Conservation (phyloP, 64 coral and sea anemone genomes). For the Pachyseris speciosa region DNA sequence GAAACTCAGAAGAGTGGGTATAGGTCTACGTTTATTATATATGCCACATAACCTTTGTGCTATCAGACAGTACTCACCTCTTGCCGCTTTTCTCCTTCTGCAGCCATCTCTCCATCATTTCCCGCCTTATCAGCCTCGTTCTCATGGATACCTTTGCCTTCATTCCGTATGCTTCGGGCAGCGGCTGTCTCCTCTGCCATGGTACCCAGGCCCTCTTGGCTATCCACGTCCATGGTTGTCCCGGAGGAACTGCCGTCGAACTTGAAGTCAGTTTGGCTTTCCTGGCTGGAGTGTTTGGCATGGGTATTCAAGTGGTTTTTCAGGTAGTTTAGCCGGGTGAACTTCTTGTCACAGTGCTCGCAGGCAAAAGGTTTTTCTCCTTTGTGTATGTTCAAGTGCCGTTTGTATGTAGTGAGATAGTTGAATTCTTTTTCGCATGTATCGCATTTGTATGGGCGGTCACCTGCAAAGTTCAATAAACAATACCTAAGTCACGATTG, state of each 20-base stretch:
- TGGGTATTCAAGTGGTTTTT: constrained; percentile 96
- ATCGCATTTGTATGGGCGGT: constrained; percentile 96
- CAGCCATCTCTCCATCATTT: neutral
- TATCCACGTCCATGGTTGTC: neutral
- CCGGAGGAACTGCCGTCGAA: constrained; percentile 10
- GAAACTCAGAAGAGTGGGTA: no score
- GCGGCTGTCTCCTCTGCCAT: constrained; percentile 18
- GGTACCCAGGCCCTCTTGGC: constrained; percentile 41
- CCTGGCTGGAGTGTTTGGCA: constrained; percentile 76
- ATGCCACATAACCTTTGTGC: no score
- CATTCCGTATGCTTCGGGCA: constrained; percentile 2
- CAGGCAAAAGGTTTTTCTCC: constrained; percentile 94
- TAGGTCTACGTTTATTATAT: no score
- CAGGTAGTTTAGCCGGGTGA: constrained; percentile 94
- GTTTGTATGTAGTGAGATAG: constrained; percentile 98
- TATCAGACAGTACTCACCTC: neutral
- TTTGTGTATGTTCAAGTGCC: constrained; percentile 98
- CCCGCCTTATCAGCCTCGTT: neutral
- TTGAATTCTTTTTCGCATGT: constrained; percentile 97
- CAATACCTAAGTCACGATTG: no score
- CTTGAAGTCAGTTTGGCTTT: constrained; percentile 85
- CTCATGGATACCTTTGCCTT: neutral
- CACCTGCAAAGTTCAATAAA: constrained; percentile 38
- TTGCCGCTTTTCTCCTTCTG: neutral
- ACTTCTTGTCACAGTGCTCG: constrained; percentile 93